A percentile compares a stretch with the other conserved stretches of the same genome.
Evolutionary conservation across 2,113 vertebrate species (phyloP).

Genomic region (Uropsilus gracilis): DNA sequence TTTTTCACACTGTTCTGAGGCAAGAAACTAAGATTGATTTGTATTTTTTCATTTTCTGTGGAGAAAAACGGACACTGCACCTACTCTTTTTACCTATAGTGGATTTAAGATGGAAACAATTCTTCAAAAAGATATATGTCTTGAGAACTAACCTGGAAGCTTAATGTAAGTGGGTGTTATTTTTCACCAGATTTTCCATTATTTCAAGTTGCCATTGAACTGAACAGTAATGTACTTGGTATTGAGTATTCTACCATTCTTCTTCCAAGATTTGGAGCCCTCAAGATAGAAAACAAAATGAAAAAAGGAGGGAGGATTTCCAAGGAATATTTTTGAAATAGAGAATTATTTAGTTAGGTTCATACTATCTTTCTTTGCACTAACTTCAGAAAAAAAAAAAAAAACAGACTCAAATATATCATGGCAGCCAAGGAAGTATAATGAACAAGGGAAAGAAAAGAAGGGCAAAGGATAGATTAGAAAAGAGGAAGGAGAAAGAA

Average conservation of each 20-base stretch:
- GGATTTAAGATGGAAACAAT: neutral
- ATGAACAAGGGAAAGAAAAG: neutral
- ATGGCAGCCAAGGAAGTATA: neutral
- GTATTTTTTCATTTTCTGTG: constrained; percentile 58
- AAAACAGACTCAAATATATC: neutral
- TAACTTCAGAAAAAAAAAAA: constrained; percentile 26
- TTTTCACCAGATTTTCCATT: neutral
- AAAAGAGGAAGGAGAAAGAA: neutral
- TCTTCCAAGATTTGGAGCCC: neutral
- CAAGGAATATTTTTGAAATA: neutral
- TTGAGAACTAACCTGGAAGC: constrained; percentile 10
- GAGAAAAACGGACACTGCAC: neutral
- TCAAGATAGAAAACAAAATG: neutral
- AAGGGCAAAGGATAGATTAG: neutral
- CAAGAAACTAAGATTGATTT: neutral
- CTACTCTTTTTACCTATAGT: neutral
- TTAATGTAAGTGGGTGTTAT: neutral
- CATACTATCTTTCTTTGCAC: neutral
- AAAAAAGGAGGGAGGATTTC: neutral
- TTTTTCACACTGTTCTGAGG: neutral
- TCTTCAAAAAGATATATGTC: constrained; percentile 29
- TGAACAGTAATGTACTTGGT: neutral
- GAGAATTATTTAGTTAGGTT: neutral
- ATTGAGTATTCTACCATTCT: neutral
- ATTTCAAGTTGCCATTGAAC: neutral